Base-by-base conservation (phyloP, 2,797 vertebrate species). In the Champsocephalus esox region DNA sequence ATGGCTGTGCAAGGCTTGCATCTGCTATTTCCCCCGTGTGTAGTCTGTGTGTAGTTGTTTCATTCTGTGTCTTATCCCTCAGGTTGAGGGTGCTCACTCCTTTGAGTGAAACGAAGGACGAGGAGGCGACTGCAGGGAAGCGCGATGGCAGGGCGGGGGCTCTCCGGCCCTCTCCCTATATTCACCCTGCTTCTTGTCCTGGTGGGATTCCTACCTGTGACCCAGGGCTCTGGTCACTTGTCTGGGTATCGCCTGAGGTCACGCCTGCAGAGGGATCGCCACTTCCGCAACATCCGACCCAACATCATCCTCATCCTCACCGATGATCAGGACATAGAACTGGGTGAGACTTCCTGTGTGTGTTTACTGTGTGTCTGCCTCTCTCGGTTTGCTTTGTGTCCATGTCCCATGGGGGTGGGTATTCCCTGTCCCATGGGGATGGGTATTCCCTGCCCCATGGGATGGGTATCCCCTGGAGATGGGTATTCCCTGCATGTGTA, bases 231-330 rank as follows among this genome's bases (percentile, higher is more conserved):
- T 2, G 80, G 95, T 65, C 95, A 97, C 92, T 94, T 96, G 79
- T 94, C 97, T 38, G 96, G 96, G 67, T 96, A 96, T 58, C 97
- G 96, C 75, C 91, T 94, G 65, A 96, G 95, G 76, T 95, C 96
- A 77, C 95, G 97, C 67, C 96, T 96, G 73, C 97, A 98, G 92
- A 95, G 96, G 90, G 97, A 99, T 82, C 96, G 97, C 12, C 94
- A 96, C 64, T 93, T 96, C 44, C 95, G 96, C 81, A 97, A 98
- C 79, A 94, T 98, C 89, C 96, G 97, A 17, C 98, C 98, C 86
- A 99, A 99, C 91, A 97, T 99, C 92, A 98, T 99, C 88, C 95
- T 99, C 75, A 95, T 99, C 88, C 97, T 99, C 86, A 99, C 98
- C 0, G 98, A 99, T 43, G 98, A 99, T 91, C 98, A 99, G 90